Base-by-base conservation (phyloP, 2,113 vertebrate species). In the Ceyx melanurus region DNA sequence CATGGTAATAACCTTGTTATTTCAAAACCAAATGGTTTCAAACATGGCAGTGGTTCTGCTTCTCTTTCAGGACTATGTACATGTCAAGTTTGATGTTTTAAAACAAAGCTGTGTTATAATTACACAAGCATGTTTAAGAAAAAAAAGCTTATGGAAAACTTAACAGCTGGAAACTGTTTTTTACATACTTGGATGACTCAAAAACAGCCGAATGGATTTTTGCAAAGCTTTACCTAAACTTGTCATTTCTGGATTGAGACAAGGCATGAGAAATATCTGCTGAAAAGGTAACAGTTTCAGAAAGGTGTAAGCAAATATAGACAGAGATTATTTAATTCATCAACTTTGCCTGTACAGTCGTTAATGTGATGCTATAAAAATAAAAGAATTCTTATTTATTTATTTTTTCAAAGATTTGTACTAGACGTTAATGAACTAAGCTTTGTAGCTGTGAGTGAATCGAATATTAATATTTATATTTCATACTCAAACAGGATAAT, bases 131-230 rank as follows among this genome's bases (percentile, higher is more conserved):
- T 89, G 92, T 90, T 97, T 96, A 95, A 98, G 95, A 94, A 97
- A 95, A 92, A 97, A 97, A 94, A 88, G 89, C 93, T 96, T 97
- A 97, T 96, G 97, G 97, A 97, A 98, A 97, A 97, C 95, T 97
- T 97, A 98, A 96, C 97, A 98, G 97, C 97, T 97, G 97, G 97
- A 97, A 98, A 97, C 97, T 97, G 93, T 95, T 97, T 98, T 97
- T 96, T 97, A 70, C 96, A 96, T 97, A 97, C 95, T 97, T 97
- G 95, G 96, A 97, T 97, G 97, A 97, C 97, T 98, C 97, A 97
- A 97, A 97, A 97, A 92, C 97, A 97, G 96, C 95, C 97, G 89
- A 97, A 97, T 88, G 80, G 89, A 66, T 94, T 96, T 95, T 94
- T 93, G 81, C 88, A 92, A 92, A 96, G 91, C 87, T 91, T 96